Conservation (phyloP, 1,140 invertebrate genomes). For the Prorops nasuta region DNA sequence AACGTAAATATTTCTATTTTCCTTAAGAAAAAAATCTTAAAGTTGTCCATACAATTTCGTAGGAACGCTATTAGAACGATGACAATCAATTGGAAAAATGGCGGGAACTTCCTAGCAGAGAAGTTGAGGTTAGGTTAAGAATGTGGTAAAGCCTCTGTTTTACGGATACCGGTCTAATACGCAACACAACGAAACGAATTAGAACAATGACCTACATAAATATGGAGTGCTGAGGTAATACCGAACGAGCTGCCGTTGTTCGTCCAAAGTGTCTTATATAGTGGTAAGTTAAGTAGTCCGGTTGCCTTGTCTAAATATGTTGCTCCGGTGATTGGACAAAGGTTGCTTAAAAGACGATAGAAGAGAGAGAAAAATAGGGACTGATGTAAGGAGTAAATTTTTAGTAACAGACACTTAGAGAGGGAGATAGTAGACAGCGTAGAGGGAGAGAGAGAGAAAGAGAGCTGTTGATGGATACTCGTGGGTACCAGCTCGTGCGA, state of each 20-base stretch:
- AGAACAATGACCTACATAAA: constrained; percentile 32
- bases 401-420: not conserved
- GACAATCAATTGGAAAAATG: too few species aligned
- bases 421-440: not conserved
- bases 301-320: too few species aligned
- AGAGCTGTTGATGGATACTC: constrained; percentile 27
- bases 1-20: too few species aligned
- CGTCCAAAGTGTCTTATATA: too few species aligned
- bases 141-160: constrained; percentile 33
- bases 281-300: constrained; percentile 22
- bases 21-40: too few species aligned
- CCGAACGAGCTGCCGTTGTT: too few species aligned
- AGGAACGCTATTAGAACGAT: too few species aligned
- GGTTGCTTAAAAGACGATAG: too few species aligned
- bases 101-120: too few species aligned
- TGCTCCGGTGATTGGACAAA: too few species aligned
- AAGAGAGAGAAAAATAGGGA: not conserved
- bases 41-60: too few species aligned
- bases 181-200: constrained; percentile 21
- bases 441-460: constrained; percentile 6
- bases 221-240: constrained; percentile 27
- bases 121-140: too few species aligned
- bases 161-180: constrained; percentile 12
- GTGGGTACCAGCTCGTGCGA: constrained; percentile 29
- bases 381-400: not conserved